These are phyloP conservation scores for Girardinus metallicus DNA, from an alignment of 2,797 vertebrate species.

Conservation along the genomic window DNA sequence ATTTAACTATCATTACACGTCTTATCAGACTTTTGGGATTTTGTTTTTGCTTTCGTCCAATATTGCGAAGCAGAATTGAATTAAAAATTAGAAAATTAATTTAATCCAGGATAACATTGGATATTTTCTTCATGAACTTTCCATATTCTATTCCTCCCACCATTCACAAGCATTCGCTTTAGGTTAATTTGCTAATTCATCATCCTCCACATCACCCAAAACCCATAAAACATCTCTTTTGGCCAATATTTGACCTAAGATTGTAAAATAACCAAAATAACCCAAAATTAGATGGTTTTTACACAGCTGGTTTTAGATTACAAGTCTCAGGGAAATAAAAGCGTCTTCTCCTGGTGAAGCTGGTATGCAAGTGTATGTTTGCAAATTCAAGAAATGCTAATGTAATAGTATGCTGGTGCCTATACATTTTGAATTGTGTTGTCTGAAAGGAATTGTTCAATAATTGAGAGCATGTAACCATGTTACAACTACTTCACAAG, in stretches of 20 bases:
- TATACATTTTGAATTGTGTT: not conserved
- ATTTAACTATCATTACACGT: not conserved
- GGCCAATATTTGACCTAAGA: not conserved
- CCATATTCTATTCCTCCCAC: not conserved
- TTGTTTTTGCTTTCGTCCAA: not conserved
- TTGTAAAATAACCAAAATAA: not conserved
- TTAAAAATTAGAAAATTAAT: not conserved
- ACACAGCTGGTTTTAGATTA: slow-evolving; percentile 1
- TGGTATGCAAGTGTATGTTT: not conserved
- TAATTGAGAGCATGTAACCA: not conserved
- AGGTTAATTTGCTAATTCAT: not conserved
- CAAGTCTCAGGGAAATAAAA: not conserved
- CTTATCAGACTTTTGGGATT: not conserved
- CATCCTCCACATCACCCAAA: not conserved
- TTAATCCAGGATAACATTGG: not conserved
- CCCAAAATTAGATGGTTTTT: not conserved
- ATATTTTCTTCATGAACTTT: not conserved
- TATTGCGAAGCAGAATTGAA: not conserved
- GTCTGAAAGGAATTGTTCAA: not conserved
- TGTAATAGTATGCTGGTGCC: not conserved
- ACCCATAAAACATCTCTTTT: not conserved
- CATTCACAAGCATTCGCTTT: not conserved
- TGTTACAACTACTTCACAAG: not conserved
- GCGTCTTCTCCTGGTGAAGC: not conserved
- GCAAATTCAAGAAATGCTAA: not conserved